Conservation (phyloP, 2,113 vertebrate species). For the Archilochus colubris region DNA sequence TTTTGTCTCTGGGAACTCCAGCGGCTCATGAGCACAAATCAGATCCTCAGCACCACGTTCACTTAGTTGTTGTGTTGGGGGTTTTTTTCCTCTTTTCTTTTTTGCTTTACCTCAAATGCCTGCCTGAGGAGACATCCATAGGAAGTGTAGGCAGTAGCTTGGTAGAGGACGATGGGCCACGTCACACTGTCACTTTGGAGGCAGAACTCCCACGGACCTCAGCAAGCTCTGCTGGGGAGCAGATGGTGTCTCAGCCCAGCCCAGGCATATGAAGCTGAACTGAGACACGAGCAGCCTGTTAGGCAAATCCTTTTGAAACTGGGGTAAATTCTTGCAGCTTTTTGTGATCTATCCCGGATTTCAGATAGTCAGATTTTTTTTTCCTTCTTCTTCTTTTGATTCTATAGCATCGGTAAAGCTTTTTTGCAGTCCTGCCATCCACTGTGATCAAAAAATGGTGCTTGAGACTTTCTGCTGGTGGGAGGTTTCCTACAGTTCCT, state of each 20-base stretch:
- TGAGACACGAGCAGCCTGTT: not conserved
- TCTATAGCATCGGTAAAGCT: not conserved
- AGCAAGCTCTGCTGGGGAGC: not conserved
- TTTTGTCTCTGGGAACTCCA: not conserved
- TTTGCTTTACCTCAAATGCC: conserved; percentile 13
- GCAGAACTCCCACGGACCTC: conserved; percentile 16
- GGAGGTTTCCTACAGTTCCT: not conserved
- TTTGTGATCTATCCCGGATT: not conserved
- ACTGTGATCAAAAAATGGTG: not conserved
- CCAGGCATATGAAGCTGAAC: not conserved
- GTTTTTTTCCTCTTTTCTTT: not conserved
- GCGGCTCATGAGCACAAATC: not conserved
- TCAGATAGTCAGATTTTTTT: not conserved
- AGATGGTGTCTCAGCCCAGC: conserved; percentile 26
- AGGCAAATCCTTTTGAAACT: not conserved
- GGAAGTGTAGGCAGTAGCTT: not conserved
- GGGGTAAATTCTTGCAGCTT: not conserved
- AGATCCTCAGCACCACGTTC: not conserved
- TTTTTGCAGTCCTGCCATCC: not conserved
- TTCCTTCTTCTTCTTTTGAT: not conserved
- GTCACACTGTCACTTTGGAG: conserved; percentile 17
- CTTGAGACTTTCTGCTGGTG: not conserved
- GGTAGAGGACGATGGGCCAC: conserved; percentile 10
- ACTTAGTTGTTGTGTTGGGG: not conserved
- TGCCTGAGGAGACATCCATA: not conserved